Evolutionary conservation across 2,888 invertebrate genomes (phyloP).

Genomic region (Suillia variegata): DNA sequence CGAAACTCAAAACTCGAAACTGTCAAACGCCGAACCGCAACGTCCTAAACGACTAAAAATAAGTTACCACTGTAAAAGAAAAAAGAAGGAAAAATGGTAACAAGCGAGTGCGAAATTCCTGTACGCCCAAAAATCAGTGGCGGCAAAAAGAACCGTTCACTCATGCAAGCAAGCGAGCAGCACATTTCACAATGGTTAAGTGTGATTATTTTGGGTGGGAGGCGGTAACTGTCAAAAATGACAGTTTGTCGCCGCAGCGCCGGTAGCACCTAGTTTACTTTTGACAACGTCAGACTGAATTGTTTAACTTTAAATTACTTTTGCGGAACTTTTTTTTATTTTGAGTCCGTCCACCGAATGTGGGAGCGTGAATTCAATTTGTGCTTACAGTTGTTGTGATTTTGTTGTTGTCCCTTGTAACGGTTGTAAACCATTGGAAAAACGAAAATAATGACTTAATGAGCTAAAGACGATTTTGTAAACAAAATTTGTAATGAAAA

Average conservation of each 20-base stretch:
- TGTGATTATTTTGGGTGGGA: constrained; percentile 21
- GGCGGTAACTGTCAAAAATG: constrained; percentile 52
- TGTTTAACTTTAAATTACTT: constrained; percentile 49
- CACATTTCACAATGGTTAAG: neutral
- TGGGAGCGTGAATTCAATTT: constrained; percentile 34
- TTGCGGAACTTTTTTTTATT: constrained; percentile 43
- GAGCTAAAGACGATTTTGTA: too few relatives aligned
- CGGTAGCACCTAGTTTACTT: too few relatives aligned
- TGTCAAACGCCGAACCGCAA: too few relatives aligned
- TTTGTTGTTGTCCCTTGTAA: too few relatives aligned
- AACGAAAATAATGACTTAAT: too few relatives aligned
- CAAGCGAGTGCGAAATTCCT: constrained; percentile 35
- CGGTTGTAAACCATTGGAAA: too few relatives aligned
- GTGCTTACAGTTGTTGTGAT: constrained; percentile 15
- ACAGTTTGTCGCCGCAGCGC: too few relatives aligned
- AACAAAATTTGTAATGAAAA: too few relatives aligned
- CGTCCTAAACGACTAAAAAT: neutral
- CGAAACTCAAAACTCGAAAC: constrained; percentile 13
- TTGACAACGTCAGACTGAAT: constrained; percentile 28
- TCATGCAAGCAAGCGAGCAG: too few relatives aligned
- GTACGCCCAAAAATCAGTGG: neutral
- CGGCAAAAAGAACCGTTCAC: too few relatives aligned
- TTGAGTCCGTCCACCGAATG: constrained; percentile 9
- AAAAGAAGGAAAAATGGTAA: constrained; percentile 37
- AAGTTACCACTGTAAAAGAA: neutral